Evolutionary conservation across 2,797 vertebrate genomes (phyloP).

Genomic region (Prunella strophiata): DNA sequence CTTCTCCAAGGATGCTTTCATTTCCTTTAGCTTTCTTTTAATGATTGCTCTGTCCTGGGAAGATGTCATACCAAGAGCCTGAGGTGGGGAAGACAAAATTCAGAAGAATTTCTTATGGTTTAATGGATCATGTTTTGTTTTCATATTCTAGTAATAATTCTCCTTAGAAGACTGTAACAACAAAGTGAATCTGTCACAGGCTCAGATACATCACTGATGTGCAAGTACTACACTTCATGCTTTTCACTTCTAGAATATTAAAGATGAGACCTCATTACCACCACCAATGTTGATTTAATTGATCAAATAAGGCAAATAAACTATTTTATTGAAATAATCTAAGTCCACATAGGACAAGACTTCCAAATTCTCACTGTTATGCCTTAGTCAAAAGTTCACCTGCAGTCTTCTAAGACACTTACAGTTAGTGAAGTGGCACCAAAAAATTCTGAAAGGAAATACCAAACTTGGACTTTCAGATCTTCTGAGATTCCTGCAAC

Average conservation of each 20-base stretch:
- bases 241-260: background rate
- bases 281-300: background rate
- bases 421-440: background rate
- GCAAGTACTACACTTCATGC: background rate
- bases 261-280: background rate
- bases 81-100: background rate
- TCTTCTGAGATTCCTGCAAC: background rate
- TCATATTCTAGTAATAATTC: background rate
- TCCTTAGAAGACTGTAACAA: background rate
- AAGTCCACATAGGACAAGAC: background rate
- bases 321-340: background rate
- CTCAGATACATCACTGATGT: background rate
- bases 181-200: background rate
- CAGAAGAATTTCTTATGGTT: background rate
- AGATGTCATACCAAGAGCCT: conserved; percentile 87
- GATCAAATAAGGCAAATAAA: background rate
- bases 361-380: background rate
- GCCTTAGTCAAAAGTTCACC: background rate
- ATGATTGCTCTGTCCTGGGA: conserved; percentile 90
- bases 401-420: background rate
- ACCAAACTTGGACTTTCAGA: background rate
- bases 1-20: conserved; percentile 91
- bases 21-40: conserved; percentile 96
- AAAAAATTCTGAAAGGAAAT: background rate
- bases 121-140: background rate